A percentile compares a stretch with the other conserved stretches of the same genome.
Conservation (phyloP, 2,888 invertebrate genomes). For the Pheosia gnoma region DNA sequence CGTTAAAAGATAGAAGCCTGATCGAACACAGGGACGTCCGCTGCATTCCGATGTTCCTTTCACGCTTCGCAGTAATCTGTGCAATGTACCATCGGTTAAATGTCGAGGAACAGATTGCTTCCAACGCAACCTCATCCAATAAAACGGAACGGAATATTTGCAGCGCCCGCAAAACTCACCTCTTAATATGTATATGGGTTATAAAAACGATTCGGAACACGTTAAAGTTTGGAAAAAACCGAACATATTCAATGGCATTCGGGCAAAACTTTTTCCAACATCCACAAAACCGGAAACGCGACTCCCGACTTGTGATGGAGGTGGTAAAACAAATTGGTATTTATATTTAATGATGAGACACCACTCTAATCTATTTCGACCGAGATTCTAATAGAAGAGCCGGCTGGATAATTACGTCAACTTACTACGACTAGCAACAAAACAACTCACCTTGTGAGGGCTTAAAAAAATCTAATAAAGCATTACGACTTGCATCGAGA, state of each 20-base stretch:
- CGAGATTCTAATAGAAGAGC: no score
- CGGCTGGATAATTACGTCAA: neutral
- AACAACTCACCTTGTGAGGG: conserved; percentile 1
- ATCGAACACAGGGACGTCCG: conserved; percentile 51
- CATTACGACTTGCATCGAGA: neutral
- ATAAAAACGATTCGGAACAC: conserved; percentile 23
- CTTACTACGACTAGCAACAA: neutral
- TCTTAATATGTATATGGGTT: conserved; percentile 20
- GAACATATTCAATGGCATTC: conserved; percentile 20
- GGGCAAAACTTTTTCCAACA: conserved; percentile 37
- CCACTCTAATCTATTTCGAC: neutral
- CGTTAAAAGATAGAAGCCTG: conserved; percentile 24
- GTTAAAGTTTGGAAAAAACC: conserved; percentile 13
- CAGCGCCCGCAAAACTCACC: conserved; percentile 25
- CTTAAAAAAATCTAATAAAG: neutral
- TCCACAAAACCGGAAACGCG: conserved; percentile 31
- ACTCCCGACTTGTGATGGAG: conserved; percentile 31
- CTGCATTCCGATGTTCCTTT: conserved; percentile 70
- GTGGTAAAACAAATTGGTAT: conserved; percentile 15
- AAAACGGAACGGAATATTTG: conserved; percentile 27
- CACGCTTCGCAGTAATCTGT: conserved; percentile 62
- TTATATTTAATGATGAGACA: neutral
- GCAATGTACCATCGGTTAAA: conserved; percentile 55
- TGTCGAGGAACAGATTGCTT: conserved; percentile 53
- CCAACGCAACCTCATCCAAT: conserved; percentile 25